Base-by-base conservation (phyloP, 1,140 invertebrate species). In the Sinella curviseta region DNA sequence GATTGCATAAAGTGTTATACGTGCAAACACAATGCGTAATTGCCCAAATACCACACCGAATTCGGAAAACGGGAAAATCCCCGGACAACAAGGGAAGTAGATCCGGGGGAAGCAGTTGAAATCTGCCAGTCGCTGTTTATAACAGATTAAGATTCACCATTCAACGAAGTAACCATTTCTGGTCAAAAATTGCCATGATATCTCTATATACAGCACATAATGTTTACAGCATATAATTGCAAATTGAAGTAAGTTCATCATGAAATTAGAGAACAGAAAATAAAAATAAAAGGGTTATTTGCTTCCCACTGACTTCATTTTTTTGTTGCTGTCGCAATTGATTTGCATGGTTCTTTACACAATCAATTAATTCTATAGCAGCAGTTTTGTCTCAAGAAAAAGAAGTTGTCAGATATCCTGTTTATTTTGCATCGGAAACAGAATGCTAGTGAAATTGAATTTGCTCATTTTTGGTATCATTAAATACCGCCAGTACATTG, bases 401-500 rank as follows among this genome's bases (percentile, higher is more conserved):
- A 81, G 75, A 80, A 67, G 77, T 39, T 20, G 28, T 65, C 73
- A 82, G 55, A 81, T 83, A 86, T 77, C 88, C 85, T 26, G 81
- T 89, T 4, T 83, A 84, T 0, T 89, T 89, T 79, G 87, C 87
- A 17, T 87, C 86, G 77, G 79, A 87, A 16, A 81, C 84, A 2
- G 76, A 90, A 4, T 84, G 77, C 84, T 8, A 88, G 87, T 1
- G 88, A 90, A 83, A 79, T 87, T 79, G 89, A 91, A 86, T 83
- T 88, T 57, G 80, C 90, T 91, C 4, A 83, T 90, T 3, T 85
- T 85, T 85, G 86, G 85, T 0, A 82, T 90, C 0, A 79, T 87
- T 67, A 84, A 89, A 54, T 90, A 89, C 78, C 57, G 86, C 78
- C 80, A 85, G 30, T 90, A 89, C 84, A 81, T 91, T 1, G 87